Evolutionary conservation across 1,140 invertebrate species (phyloP).

Genomic region (Bombyx mori): DNA sequence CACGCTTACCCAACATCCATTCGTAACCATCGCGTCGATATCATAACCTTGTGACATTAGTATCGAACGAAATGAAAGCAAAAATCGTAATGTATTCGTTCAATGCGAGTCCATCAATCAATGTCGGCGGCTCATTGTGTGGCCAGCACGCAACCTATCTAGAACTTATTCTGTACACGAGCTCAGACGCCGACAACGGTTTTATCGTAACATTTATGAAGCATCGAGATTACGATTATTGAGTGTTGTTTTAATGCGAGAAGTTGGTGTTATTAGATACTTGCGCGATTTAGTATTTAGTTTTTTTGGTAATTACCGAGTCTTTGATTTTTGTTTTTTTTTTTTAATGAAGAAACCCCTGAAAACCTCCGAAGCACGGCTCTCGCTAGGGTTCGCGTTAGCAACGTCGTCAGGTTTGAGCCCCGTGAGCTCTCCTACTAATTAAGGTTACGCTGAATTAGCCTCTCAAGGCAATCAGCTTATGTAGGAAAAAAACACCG

Average conservation of each 20-base stretch:
- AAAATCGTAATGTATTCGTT: slow-evolving; percentile 71
- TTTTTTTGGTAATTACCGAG: too few relatives aligned
- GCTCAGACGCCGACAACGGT: slow-evolving; percentile 31
- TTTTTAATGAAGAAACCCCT: too few relatives aligned
- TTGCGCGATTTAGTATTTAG: too few relatives aligned
- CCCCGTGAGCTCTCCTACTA: too few relatives aligned
- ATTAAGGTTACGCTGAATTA: too few relatives aligned
- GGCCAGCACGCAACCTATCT: slow-evolving; percentile 63
- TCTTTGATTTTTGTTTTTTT: too few relatives aligned
- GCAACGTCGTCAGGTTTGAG: too few relatives aligned
- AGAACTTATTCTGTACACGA: slow-evolving; percentile 28
- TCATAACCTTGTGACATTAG: slow-evolving; percentile 68
- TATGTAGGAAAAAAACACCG: too few relatives aligned
- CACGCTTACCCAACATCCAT: slow-evolving; percentile 19
- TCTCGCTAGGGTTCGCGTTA: too few relatives aligned
- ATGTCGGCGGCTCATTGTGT: slow-evolving; percentile 65
- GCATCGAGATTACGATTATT: slow-evolving; percentile 1
- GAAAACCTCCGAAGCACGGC: too few relatives aligned
- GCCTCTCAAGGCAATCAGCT: too few relatives aligned
- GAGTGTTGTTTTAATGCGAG: neutral
- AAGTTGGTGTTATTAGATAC: neutral
- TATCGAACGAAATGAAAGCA: slow-evolving; percentile 69
- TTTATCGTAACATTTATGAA: slow-evolving; percentile 36
- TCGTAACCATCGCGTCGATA: slow-evolving; percentile 47
- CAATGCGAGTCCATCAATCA: slow-evolving; percentile 65